Conservation (phyloP, 2,888 invertebrate species). For the Megastigmus dorsalis region DNA sequence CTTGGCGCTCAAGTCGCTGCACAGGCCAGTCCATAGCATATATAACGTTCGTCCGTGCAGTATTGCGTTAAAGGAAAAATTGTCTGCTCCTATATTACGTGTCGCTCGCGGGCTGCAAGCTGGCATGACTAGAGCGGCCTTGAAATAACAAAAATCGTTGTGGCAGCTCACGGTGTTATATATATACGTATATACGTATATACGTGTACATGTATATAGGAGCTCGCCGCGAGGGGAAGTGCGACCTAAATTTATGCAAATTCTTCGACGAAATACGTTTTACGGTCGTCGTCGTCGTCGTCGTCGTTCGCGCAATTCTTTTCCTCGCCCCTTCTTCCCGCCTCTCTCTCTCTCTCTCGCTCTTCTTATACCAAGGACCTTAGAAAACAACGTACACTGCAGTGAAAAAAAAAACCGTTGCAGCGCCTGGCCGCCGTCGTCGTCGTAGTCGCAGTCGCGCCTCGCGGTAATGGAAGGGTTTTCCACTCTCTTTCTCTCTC, state of each 20-base stretch:
- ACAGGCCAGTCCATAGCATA: too few species aligned
- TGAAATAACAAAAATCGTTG: constrained; percentile 21
- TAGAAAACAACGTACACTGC: constrained; percentile 42
- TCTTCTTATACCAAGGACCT: not conserved
- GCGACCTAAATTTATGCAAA: constrained; percentile 50
- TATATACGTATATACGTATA: too few species aligned
- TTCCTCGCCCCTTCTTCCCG: constrained; percentile 17
- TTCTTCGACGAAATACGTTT: constrained; percentile 36
- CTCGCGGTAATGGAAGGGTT: constrained; percentile 58
- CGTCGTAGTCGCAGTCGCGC: too few species aligned
- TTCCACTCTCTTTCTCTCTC: constrained; percentile 49
- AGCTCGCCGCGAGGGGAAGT: not conserved
- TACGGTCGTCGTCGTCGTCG: too few species aligned
- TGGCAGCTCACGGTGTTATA: not conserved
- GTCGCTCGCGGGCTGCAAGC: not conserved
- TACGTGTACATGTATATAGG: too few species aligned
- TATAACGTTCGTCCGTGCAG: not conserved
- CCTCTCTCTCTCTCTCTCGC: not conserved
- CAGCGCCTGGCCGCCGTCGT: too few species aligned
- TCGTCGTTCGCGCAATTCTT: constrained; percentile 18
- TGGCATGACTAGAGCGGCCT: not conserved
- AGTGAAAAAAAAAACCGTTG: constrained; percentile 68
- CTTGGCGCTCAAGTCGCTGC: too few species aligned
- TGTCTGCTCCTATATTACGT: too few species aligned
- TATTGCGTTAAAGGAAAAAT: not conserved